Conservation (phyloP, 2,113 vertebrate genomes). For the Urocitellus parryii region DNA sequence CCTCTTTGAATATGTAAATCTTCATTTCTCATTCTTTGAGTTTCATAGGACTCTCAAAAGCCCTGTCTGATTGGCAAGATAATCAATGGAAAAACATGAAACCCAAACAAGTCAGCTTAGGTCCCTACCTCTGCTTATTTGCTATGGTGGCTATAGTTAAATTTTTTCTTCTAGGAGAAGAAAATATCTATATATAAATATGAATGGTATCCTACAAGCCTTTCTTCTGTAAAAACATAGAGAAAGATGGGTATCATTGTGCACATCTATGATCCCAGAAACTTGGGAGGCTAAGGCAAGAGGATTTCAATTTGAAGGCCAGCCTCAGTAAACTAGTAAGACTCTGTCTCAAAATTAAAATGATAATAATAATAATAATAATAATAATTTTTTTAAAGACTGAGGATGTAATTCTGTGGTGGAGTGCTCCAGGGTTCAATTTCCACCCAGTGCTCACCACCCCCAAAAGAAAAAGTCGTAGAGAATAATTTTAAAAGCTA, state of each 20-base stretch:
- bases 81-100: not conserved
- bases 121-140: not conserved
- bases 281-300: too few species aligned
- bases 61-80: not conserved
- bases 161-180: not conserved
- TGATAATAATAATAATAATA: too few species aligned
- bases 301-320: too few species aligned
- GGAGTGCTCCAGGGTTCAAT: too few species aligned
- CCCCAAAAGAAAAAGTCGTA: not conserved
- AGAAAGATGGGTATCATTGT: too few species aligned
- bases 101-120: not conserved
- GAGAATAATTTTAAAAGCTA: slow-evolving; percentile 19
- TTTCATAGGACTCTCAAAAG: not conserved
- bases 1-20: not conserved
- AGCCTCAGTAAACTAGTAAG: too few species aligned
- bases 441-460: too few species aligned
- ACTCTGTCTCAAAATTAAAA: too few species aligned
- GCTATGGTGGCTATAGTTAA: not conserved
- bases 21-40: not conserved
- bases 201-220: not conserved
- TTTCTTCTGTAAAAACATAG: slow-evolving; percentile 17
- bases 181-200: not conserved
- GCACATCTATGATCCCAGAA: too few species aligned
- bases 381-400: too few species aligned
- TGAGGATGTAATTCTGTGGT: too few species aligned